phyloP scores from a whole-genome alignment of 2,888 invertebrate genomes.

The Lydus trimaculatus region DNA sequence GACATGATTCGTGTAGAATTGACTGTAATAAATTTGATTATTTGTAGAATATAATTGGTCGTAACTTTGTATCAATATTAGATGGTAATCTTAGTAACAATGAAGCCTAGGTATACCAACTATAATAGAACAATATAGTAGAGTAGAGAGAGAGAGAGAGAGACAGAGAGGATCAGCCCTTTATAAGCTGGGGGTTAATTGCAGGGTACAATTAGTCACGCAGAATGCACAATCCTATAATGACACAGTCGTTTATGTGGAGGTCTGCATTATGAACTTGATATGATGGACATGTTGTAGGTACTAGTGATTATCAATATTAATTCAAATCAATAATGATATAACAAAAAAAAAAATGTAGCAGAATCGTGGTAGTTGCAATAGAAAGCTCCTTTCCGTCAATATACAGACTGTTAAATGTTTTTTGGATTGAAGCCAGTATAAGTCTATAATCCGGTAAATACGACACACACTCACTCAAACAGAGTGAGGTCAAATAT shows the following conservation, averaged over 20 bases:
- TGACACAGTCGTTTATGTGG: conserved; percentile 47
- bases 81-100: conserved; percentile 32
- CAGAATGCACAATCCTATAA: conserved; percentile 48
- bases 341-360: not conserved
- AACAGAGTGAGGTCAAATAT: conserved; percentile 50
- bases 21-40: conserved; percentile 9
- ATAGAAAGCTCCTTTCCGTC: not conserved
- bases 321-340: not conserved
- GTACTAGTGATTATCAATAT: not conserved
- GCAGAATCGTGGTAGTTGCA: not conserved
- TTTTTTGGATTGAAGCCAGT: not conserved
- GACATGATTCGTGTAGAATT: not conserved
- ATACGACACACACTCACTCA: conserved; percentile 6
- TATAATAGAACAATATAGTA: conserved; percentile 27
- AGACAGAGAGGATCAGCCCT: conserved; percentile 30
- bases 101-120: conserved; percentile 17
- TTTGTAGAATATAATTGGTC: conserved; percentile 17
- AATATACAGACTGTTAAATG: not conserved
- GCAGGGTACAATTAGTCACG: conserved; percentile 50
- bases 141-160: not conserved
- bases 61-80: conserved; percentile 24
- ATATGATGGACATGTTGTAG: conserved; percentile 3
- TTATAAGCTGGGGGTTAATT: conserved; percentile 50
- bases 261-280: conserved; percentile 25
- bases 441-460: conserved; percentile 9